These are phyloP conservation scores for Eonycteris spelaea DNA, from an alignment of 2,113 vertebrate species.

Conservation along the genomic window DNA sequence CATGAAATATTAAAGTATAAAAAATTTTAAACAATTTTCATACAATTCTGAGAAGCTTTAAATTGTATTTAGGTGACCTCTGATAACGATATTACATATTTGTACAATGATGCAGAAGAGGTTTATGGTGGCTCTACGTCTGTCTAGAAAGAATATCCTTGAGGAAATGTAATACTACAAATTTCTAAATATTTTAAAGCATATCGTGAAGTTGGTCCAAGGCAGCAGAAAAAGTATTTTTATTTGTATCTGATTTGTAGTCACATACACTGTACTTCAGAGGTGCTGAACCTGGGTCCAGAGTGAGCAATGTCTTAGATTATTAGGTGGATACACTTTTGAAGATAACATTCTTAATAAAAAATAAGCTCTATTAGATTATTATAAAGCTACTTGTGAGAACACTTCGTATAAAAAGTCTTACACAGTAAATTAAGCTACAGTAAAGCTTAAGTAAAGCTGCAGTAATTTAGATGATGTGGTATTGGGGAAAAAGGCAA, in stretches of 20 bases:
- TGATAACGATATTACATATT: slow-evolving; percentile 41
- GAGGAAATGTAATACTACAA: not conserved
- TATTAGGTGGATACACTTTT: slow-evolving; percentile 68
- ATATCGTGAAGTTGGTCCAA: slow-evolving; percentile 66
- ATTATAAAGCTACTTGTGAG: not conserved
- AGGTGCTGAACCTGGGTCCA: slow-evolving; percentile 70
- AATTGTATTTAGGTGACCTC: slow-evolving; percentile 53
- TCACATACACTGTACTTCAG: slow-evolving; percentile 71
- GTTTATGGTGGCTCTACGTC: not conserved
- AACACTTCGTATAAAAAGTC: not conserved
- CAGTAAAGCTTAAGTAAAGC: not conserved
- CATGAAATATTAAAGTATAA: slow-evolving; percentile 58
- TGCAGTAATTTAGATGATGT: not conserved
- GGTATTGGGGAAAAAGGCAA: not conserved
- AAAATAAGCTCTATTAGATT: not conserved
- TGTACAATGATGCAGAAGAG: not conserved
- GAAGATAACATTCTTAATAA: not conserved
- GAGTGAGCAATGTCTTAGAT: slow-evolving; percentile 64
- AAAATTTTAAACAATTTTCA: slow-evolving; percentile 18
- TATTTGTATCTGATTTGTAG: slow-evolving; percentile 63
- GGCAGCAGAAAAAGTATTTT: slow-evolving; percentile 70
- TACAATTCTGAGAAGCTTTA: slow-evolving; percentile 63
- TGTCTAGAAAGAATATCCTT: slow-evolving; percentile 41
- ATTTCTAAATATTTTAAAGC: slow-evolving; percentile 66
- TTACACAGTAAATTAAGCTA: not conserved